Percentiles rank a stretch among this genome's conserved stretches.
These are phyloP conservation scores for Corapipo altera DNA, from an alignment of 2,113 vertebrate genomes.

Conservation along the genomic window DNA sequence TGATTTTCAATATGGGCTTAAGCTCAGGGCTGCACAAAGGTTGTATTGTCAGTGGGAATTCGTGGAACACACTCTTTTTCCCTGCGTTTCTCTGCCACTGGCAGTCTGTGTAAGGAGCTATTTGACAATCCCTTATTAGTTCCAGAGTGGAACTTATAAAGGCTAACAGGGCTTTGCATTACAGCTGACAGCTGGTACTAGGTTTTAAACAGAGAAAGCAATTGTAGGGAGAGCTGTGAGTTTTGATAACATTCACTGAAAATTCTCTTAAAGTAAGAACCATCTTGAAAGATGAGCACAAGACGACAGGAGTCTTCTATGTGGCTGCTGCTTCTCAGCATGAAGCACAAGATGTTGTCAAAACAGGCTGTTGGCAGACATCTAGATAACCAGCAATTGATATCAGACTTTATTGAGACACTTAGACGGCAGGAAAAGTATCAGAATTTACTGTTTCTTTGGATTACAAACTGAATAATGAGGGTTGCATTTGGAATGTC, in stretches of 20 bases:
- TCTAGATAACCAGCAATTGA: constrained; percentile 46
- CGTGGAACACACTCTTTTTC: neutral
- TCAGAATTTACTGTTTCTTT: neutral
- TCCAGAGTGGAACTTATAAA: constrained; percentile 82
- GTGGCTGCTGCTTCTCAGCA: constrained; percentile 9
- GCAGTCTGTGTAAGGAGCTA: constrained; percentile 74
- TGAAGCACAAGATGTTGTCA: constrained; percentile 34
- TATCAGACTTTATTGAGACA: constrained; percentile 1
- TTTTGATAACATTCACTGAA: constrained; percentile 60
- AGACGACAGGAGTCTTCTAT: neutral
- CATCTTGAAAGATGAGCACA: constrained; percentile 55
- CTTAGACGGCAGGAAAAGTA: neutral
- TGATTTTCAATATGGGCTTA: neutral
- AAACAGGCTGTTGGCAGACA: constrained; percentile 59
- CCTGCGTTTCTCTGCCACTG: neutral
- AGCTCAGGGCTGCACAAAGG: neutral
- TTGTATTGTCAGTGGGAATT: neutral
- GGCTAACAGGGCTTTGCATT: constrained; percentile 89
- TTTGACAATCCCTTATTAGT: constrained; percentile 89
- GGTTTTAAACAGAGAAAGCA: constrained; percentile 61
- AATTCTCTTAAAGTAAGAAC: constrained; percentile 48
- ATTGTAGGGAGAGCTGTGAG: constrained; percentile 46
- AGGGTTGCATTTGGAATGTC: neutral
- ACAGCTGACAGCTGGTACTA: constrained; percentile 86
- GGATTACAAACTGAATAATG: neutral